Evolutionary conservation across 2,113 vertebrate genomes (phyloP), one percentile per base, ranked within the genome.

Genomic region (Nothobranchius furzeri): DNA sequence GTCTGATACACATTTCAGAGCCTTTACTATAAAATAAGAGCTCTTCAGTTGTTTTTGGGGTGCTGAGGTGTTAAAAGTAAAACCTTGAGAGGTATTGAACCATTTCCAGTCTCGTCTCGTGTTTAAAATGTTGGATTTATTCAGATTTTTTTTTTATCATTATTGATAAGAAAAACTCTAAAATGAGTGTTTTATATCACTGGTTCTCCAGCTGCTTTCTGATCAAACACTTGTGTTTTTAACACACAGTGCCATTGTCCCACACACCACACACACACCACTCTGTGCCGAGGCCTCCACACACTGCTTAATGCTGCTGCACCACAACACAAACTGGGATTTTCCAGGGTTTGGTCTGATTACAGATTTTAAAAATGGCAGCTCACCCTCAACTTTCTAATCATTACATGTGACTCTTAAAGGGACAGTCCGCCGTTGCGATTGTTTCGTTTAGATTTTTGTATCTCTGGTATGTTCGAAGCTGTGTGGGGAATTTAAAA

Each of bases 171-270:
- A 37, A 37, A 6, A 37, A 3, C 10, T 12, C 43, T 12, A 43
- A 4, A 43, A 9, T 61, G 5, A 25, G 52, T 73, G 37, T 64
- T 69, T 12, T 30, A 30, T 30, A 30, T 30, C 2, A 60, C 53
- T 25, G 40, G 36, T 64, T 37, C 55, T 60, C 62, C 65, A 78
- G 64, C 76, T 78, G 14, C 24, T 37, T 45, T 5, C 57, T 46
- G 75, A 83, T 84, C 81, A 85, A 75, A 83, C 62, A 36, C 81
- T 68, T 82, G 67, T 35, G 62, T 74, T 75, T 79, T 75, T 70
- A 68, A 65, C 75, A 40, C 64, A 81, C 77, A 60, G 64, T 89
- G 30, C 90, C 77, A 91, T 90, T 89, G 89, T 51, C 35, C 60
- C 63, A 8, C 82, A 86, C 83, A 36, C 79, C 70, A 56, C 51